Percentiles rank a stretch among this genome's conserved stretches.
phyloP scores from a whole-genome alignment of 2,113 vertebrate genomes.

The Neotoma lepida region DNA sequence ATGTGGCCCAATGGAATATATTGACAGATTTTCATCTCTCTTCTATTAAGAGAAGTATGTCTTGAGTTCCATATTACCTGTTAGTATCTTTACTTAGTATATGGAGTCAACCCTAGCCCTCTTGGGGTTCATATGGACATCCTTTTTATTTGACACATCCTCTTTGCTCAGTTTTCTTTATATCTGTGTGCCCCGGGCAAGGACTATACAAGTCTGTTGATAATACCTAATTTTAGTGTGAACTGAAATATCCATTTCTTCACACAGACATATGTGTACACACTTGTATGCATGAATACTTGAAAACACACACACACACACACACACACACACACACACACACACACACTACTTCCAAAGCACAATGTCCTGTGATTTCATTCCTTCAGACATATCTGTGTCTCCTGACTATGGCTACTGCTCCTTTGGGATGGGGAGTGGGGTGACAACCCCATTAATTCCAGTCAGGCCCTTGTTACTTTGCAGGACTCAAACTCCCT shows the following conservation, averaged over 20 bases:
- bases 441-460: slow-evolving; percentile 70
- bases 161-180: background rate
- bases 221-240: background rate
- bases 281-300: background rate
- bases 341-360: background rate
- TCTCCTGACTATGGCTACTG: background rate
- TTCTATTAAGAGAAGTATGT: background rate
- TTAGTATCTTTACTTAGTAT: background rate
- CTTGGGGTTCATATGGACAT: background rate
- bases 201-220: background rate
- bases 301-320: background rate
- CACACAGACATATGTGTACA: background rate
- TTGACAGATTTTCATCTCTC: background rate
- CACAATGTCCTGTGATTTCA: background rate
- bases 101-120: background rate
- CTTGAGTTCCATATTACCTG: background rate
- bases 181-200: background rate
- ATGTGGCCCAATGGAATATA: background rate
- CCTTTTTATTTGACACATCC: background rate
- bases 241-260: background rate
- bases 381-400: slow-evolving; percentile 66
- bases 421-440: slow-evolving; percentile 16
- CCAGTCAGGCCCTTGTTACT: slow-evolving; percentile 19
- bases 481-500: slow-evolving; percentile 1
- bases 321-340: background rate